Evolutionary conservation across 2,888 invertebrate species (phyloP), one percentile per base, ranked within the genome.

Genomic region (Pseudanteris insignis): DNA sequence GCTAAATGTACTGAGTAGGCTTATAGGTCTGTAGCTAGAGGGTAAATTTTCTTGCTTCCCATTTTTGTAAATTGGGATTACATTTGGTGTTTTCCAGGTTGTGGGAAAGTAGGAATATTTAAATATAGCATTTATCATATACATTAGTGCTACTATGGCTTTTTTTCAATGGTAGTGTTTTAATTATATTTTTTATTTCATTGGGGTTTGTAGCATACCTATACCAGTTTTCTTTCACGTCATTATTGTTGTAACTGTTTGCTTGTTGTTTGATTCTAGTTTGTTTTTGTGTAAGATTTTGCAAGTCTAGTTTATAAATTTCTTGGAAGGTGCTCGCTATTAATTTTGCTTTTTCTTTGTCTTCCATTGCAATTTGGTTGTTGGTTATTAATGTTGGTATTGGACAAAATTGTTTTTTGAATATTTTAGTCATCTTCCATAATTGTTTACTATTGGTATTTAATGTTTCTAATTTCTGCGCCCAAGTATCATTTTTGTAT

Each of bases 1-100:
- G 32, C 65, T 48, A 2, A 67, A 14, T 3, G 59, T 61, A 3
- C 14, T 7, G 0, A 57, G 33, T 2, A 62, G 18, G 10, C 55
- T 62, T 2, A 62, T 57, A 8, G 55, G 55, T 18, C 61, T 26
- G 30, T 62, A 62, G 9, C 28, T 62, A n/a, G 6, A 2, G 2
- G 51, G 15, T 1, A 13, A 1, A 14, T 18, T 40, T 7, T 8
- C 2, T 6, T 46, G 32, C 43, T 57, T 57, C 0, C 36, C 46
- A 5, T 55, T 37, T 43, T 62, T 57, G n/a, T 18, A 37, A 18
- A 40, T 28, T 6, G 40, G 18, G 1, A 34, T 5, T 6, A 34
- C 12, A 5, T 10, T 9, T 26, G 10, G 18, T 9, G 11, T 2
- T 21, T 34, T 34, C 34, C 34, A 34, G 6, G 1, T 4, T 1